Conservation (phyloP, 2,113 vertebrate genomes). For the Monopterus albus region DNA sequence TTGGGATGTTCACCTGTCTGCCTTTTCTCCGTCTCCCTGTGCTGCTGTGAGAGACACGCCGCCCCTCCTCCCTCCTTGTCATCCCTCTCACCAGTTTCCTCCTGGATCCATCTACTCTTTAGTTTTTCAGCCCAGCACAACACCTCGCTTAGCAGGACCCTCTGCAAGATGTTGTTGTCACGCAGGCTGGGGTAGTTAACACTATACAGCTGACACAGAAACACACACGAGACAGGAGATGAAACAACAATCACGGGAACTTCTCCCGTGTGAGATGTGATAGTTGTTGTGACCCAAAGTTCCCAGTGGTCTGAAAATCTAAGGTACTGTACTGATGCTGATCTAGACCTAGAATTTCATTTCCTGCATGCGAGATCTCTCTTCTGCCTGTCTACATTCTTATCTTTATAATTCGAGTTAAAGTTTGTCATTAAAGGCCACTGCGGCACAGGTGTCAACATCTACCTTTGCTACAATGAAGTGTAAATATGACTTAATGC, state of each 20-base stretch:
- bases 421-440: too few relatives aligned
- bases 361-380: too few relatives aligned
- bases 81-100: background rate
- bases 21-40: background rate
- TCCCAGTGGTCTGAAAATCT: background rate
- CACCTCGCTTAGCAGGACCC: slow-evolving; percentile 84
- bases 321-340: too few relatives aligned
- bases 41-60: background rate
- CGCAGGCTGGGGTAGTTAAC: slow-evolving; percentile 90
- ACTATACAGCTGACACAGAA: slow-evolving; percentile 84
- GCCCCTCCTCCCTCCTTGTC: background rate
- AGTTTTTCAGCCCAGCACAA: slow-evolving; percentile 80
- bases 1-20: slow-evolving; percentile 12
- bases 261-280: background rate
- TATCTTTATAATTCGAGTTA: too few relatives aligned
- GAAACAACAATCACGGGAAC: background rate
- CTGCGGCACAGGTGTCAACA: too few relatives aligned
- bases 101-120: slow-evolving; percentile 68
- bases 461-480: too few relatives aligned
- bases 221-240: background rate
- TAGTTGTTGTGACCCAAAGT: background rate
- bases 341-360: too few relatives aligned
- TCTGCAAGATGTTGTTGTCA: slow-evolving; percentile 87
- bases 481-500: too few relatives aligned
- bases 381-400: too few relatives aligned